Conservation (phyloP, 2,113 vertebrate species). For the human region DNA sequence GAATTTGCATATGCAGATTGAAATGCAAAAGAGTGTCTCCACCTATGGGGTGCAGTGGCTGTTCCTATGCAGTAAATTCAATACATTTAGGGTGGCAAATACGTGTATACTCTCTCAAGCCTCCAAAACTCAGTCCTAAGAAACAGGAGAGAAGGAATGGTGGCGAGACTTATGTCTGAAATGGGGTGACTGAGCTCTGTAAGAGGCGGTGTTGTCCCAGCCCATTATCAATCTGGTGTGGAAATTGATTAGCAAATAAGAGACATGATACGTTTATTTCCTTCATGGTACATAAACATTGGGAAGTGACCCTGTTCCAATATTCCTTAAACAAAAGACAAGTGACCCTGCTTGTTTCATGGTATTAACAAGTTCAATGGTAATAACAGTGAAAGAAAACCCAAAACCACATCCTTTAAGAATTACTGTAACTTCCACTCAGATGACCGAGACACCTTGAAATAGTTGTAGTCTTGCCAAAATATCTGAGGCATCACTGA, state of each 20-base stretch:
- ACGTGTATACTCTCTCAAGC: rapidly evolving
- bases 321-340: neutral
- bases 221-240: neutral
- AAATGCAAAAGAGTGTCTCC: conserved; percentile 13
- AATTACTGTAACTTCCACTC: neutral
- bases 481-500: neutral
- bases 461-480: rapidly evolving
- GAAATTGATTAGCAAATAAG: neutral
- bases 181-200: neutral
- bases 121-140: neutral
- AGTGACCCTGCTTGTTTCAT: neutral
- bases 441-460: neutral
- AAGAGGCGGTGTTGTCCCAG: neutral
- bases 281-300: neutral
- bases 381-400: neutral
- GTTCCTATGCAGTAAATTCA: neutral
- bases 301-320: neutral
- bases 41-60: neutral
- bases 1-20: conserved; percentile 80
- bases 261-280: rapidly evolving
- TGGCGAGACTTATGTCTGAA: neutral
- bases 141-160: neutral
- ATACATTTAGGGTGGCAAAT: neutral
- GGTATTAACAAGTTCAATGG: neutral
- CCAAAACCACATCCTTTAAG: neutral